Base-by-base conservation (phyloP, 2,888 invertebrate genomes). In the Drosophila percnosoma region DNA sequence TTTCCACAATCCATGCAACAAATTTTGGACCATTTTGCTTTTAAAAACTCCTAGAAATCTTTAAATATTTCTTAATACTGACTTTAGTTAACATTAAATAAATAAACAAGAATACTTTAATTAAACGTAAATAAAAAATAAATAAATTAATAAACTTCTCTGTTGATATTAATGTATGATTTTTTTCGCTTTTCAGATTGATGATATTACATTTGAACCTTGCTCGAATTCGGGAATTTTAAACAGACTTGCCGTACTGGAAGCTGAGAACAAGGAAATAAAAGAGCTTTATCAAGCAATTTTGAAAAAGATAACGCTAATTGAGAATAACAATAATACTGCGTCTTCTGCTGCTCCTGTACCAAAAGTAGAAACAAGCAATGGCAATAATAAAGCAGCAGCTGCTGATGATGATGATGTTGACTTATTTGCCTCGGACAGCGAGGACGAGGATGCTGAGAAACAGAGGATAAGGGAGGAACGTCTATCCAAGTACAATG, bases 401-500 rank as follows among this genome's bases (percentile, higher is more conserved):
- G 15, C 45, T 15, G 21, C 45, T 24, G 21, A 90, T 8, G 94
- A 94, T 27, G 95, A 95, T 92, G 97, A 96, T 88, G 95, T 97
- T 11, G 97, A 97, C 93, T 94, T 97, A 1, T 97, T 97, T 93
- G 97, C 95, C 40, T 97, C 97, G 57, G 97, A 97, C 83, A 96
- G 96, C 81, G 97, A 96, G 82, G 94, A 94, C 86, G 96, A 96
- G 89, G 96, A 95, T 93, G 95, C 94, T 83, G 97, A 95, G 77
- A 97, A 96, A 74, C 96, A 96, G 94, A 73, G 96, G 95, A 94
- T 93, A 96, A 86, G 96, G 95, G 96, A 98, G 92, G 96, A 98
- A 93, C 95, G 98, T 66, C 94, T 99, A 64, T 96, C 97, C 75
- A 98, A 97, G 53, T 99, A 99, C 92, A 95, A 96, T 91, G 97